Evolutionary conservation across 2,797 vertebrate species (phyloP).

Genomic region (Lates japonicus): DNA sequence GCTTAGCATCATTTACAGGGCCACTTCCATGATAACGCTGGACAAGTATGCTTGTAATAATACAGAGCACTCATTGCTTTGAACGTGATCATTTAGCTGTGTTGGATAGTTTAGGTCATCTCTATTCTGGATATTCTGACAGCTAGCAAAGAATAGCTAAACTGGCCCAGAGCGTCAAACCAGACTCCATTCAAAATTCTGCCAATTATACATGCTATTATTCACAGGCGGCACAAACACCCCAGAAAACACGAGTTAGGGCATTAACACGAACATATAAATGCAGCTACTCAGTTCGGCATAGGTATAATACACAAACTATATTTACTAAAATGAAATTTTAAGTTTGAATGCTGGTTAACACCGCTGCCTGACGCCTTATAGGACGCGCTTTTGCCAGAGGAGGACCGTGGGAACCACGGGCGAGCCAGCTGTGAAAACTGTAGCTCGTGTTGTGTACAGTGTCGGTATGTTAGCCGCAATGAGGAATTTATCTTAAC

Average conservation of each 20-base stretch:
- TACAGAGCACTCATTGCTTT: not conserved
- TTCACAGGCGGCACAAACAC: rapidly evolving
- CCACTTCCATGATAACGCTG: not conserved
- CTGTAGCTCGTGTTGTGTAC: rapidly evolving
- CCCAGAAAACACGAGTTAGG: rapidly evolving
- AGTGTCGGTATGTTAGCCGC: not conserved
- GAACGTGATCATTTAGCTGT: too few relatives aligned
- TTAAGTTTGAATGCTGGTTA: rapidly evolving
- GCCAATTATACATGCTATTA: rapidly evolving
- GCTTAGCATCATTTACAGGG: slow-evolving; percentile 36
- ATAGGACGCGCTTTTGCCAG: not conserved
- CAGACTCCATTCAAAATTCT: slow-evolving; percentile 15
- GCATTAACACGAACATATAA: rapidly evolving
- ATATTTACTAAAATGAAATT: rapidly evolving
- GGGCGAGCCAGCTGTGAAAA: not conserved
- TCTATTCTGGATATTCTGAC: not conserved
- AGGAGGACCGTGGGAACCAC: not conserved
- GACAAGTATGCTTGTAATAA: not conserved
- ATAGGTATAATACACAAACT: rapidly evolving
- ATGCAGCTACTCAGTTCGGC: not conserved
- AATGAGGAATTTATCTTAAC: not conserved
- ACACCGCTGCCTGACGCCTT: not conserved
- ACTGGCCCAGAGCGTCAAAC: not conserved
- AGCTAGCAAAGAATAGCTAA: not conserved
- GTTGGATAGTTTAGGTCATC: rapidly evolving